phyloP scores from a whole-genome alignment of 2,113 vertebrate genomes.

The Caranx ignobilis region DNA sequence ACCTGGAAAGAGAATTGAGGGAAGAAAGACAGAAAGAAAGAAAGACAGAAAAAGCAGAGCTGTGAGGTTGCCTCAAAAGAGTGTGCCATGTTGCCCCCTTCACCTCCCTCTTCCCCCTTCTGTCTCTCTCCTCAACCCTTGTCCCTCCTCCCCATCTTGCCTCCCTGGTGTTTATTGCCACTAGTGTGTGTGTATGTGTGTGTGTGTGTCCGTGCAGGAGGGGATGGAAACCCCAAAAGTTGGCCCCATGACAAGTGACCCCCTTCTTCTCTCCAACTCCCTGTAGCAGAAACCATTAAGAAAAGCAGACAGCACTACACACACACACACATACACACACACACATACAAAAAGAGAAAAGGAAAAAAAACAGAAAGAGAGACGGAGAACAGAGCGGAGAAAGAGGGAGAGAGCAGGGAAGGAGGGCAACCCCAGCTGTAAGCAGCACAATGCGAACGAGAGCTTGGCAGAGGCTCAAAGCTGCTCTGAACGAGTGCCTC shows the following conservation, averaged over 20 bases:
- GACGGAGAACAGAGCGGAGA: constrained; percentile 61
- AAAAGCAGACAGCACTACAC: constrained; percentile 71
- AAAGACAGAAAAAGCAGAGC: constrained; percentile 67
- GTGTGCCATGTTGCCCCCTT: constrained; percentile 69
- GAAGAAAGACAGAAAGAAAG: constrained; percentile 40
- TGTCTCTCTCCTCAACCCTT: constrained; percentile 44
- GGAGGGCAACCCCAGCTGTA: constrained; percentile 88
- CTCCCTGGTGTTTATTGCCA: constrained; percentile 67
- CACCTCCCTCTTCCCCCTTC: constrained; percentile 51
- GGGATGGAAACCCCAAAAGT: constrained; percentile 71
- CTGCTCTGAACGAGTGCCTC: constrained; percentile 87
- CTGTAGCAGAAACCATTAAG: constrained; percentile 72
- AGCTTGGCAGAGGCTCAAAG: constrained; percentile 92
- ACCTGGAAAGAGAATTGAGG: constrained; percentile 28
- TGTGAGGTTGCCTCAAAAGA: constrained; percentile 51
- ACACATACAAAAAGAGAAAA: constrained; percentile 42
- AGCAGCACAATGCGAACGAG: constrained; percentile 86
- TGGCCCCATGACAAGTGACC: constrained; percentile 80
- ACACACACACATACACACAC: constrained; percentile 25
- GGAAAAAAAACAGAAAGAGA: constrained; percentile 51
- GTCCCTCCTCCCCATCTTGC: constrained; percentile 39
- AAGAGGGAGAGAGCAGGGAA: constrained; percentile 71
- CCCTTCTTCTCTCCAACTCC: constrained; percentile 42
- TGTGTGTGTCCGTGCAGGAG: constrained; percentile 53
- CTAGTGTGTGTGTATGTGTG: constrained; percentile 46